These are phyloP conservation scores for Tor tambroides DNA, from an alignment of 2,113 vertebrate genomes.

Conservation along the genomic window DNA sequence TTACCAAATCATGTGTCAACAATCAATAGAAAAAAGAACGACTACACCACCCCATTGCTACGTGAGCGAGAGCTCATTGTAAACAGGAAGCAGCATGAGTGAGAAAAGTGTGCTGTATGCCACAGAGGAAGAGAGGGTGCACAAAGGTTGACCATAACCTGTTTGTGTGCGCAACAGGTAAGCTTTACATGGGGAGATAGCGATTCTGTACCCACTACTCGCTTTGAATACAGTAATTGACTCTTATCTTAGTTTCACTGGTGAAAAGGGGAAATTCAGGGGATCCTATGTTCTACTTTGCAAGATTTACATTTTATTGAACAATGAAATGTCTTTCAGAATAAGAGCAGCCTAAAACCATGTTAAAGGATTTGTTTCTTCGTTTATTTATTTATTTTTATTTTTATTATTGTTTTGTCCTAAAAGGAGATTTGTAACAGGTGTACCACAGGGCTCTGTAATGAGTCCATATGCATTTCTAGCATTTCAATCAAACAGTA, in stretches of 20 bases:
- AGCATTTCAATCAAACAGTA: not conserved
- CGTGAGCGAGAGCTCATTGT: slow-evolving; percentile 44
- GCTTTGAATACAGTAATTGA: not conserved
- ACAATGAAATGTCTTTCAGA: not conserved
- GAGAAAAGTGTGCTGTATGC: slow-evolving; percentile 37
- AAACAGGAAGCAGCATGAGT: slow-evolving; percentile 65
- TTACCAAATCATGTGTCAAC: not conserved
- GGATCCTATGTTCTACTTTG: not conserved
- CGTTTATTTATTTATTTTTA: not conserved
- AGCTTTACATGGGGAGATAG: slow-evolving; percentile 1
- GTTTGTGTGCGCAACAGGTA: slow-evolving; percentile 62
- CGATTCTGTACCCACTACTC: not conserved
- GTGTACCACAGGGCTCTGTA: not conserved
- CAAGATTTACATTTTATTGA: not conserved
- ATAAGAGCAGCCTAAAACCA: not conserved
- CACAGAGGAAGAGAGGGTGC: slow-evolving; percentile 51
- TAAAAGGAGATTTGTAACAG: not conserved
- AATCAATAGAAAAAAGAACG: slow-evolving; percentile 1
- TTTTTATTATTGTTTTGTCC: not conserved
- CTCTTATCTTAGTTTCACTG: slow-evolving; percentile 39
- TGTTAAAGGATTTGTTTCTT: not conserved
- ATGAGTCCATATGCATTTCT: not conserved
- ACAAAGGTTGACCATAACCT: slow-evolving; percentile 59
- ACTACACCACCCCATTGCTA: slow-evolving; percentile 24
- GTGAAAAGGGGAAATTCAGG: slow-evolving; percentile 28